phyloP scores from a whole-genome alignment of 2,888 invertebrate genomes.

The Punctoribates punctum region DNA sequence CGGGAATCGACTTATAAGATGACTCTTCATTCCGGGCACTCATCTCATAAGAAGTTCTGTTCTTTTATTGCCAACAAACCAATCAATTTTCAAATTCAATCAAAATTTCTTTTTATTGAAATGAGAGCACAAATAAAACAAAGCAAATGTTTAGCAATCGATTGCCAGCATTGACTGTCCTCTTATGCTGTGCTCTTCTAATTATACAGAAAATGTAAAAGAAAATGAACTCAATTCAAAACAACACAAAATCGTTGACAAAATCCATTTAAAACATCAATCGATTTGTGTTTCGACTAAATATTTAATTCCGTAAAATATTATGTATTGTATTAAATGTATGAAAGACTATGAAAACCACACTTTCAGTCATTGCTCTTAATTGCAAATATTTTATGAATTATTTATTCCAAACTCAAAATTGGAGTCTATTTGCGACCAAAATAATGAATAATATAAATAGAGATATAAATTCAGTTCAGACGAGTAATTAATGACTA shows the following conservation, averaged over 20 bases:
- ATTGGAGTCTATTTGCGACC: background rate
- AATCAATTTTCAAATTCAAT: constrained; percentile 7
- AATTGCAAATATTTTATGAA: constrained; percentile 3
- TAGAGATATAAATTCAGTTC: background rate
- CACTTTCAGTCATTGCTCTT: background rate
- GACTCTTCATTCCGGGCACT: too few relatives aligned
- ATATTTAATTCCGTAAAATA: too few relatives aligned
- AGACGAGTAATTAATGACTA: background rate
- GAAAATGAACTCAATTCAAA: too few relatives aligned
- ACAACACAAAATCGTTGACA: too few relatives aligned
- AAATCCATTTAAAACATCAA: too few relatives aligned
- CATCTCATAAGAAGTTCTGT: background rate
- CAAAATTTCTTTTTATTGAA: background rate
- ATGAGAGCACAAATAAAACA: background rate
- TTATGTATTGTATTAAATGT: too few relatives aligned
- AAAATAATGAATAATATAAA: constrained; percentile 17
- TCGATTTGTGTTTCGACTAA: too few relatives aligned
- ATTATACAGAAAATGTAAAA: too few relatives aligned
- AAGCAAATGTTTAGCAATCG: background rate
- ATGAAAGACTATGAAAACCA: too few relatives aligned
- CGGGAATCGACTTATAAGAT: too few relatives aligned
- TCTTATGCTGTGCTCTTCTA: too few relatives aligned
- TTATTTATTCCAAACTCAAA: background rate
- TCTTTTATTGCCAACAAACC: constrained; percentile 4
- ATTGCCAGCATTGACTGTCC: background rate